A percentile compares a stretch with the other conserved stretches of the same genome.
Evolutionary conservation across 37 sponge, comb jelly and placozoan species (phyloP).

Genomic region (Chondrilla cf. caribensis): DNA sequence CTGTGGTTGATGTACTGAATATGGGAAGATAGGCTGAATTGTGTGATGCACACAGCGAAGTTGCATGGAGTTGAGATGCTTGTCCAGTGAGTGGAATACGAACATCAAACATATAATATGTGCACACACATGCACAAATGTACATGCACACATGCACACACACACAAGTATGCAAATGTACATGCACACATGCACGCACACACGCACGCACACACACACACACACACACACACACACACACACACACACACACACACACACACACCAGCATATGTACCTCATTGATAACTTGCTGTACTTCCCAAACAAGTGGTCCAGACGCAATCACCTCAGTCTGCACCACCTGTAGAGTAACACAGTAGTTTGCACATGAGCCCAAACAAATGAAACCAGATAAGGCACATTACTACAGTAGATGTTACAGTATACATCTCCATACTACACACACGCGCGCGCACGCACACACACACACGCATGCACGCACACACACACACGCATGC

Average conservation of each 20-base stretch:
- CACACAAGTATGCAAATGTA: not conserved
- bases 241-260: constrained; percentile 10
- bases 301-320: constrained; percentile 47
- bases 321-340: constrained; percentile 8
- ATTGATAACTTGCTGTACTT: constrained; percentile 35
- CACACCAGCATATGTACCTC: not conserved
- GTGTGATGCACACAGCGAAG: too few species aligned
- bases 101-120: too few species aligned
- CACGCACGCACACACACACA: constrained; percentile 20
- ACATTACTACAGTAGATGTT: too few species aligned
- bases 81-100: too few species aligned
- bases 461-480: too few species aligned
- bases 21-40: not conserved
- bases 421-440: too few species aligned
- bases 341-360: not conserved
- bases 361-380: not conserved
- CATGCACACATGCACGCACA: not conserved
- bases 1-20: constrained; percentile 8
- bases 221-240: constrained; percentile 27
- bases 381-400: too few species aligned
- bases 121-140: too few species aligned
- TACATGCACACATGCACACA: too few species aligned
- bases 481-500: too few species aligned
- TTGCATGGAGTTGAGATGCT: too few species aligned
- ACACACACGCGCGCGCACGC: too few species aligned